Evolutionary conservation across 1,140 invertebrate genomes (phyloP).

Genomic region (Agrypnia vestita): DNA sequence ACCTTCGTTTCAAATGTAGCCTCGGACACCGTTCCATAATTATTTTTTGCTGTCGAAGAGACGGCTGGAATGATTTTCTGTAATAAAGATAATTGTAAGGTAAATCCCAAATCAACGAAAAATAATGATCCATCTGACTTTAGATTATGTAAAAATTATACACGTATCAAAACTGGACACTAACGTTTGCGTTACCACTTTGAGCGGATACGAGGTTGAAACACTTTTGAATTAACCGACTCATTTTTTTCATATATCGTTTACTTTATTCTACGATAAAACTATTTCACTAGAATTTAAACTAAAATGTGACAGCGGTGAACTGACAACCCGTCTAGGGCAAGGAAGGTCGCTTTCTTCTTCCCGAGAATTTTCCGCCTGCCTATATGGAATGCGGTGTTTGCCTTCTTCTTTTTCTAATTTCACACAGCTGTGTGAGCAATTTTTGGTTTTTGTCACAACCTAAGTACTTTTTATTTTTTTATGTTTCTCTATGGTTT

Average conservation of each 20-base stretch:
- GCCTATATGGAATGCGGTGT: not conserved
- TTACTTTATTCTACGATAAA: not conserved
- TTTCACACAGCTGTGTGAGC: not conserved
- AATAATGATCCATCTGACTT: conserved; percentile 12
- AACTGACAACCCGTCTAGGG: conserved; percentile 48
- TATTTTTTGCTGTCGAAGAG: conserved; percentile 70
- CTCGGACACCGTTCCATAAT: conserved; percentile 78
- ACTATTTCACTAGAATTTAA: conserved; percentile 8
- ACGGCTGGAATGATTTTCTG: conserved; percentile 68
- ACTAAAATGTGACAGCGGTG: conserved; percentile 45
- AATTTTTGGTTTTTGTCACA: not conserved
- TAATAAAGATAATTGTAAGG: conserved; percentile 31
- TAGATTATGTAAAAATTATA: conserved; percentile 34
- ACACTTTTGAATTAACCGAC: conserved; percentile 50
- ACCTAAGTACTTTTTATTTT: conserved; percentile 2
- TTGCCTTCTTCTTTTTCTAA: conserved; percentile 17
- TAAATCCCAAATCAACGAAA: conserved; percentile 12
- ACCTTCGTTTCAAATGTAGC: conserved; percentile 83
- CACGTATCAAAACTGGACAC: conserved; percentile 27
- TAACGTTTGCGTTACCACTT: conserved; percentile 30
- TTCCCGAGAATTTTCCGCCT: not conserved
- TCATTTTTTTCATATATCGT: conserved; percentile 47
- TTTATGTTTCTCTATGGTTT: too few species aligned
- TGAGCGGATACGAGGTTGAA: conserved; percentile 28
- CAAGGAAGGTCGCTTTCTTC: conserved; percentile 49